Conservation (phyloP, 2,888 invertebrate species). For the Abrostola triplasia region DNA sequence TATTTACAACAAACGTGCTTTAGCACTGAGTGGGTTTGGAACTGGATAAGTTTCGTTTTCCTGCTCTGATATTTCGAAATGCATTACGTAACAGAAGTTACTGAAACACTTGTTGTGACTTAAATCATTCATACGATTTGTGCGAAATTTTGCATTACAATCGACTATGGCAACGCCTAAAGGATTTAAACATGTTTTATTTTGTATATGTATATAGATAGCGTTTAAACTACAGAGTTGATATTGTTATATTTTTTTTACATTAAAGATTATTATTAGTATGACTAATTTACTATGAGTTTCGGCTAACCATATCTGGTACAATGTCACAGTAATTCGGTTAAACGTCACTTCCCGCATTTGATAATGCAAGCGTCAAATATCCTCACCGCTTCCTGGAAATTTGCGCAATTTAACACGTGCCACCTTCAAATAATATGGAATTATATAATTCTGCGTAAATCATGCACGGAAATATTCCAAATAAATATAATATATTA, state of each 20-base stretch:
- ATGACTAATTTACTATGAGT: background rate
- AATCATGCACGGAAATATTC: constrained; percentile 13
- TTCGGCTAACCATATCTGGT: constrained; percentile 19
- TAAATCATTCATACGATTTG: constrained; percentile 7
- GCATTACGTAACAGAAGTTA: constrained; percentile 7
- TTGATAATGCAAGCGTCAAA: constrained; percentile 68
- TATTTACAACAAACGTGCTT: constrained; percentile 21
- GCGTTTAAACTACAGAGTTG: background rate
- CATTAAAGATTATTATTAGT: background rate
- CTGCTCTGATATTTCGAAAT: constrained; percentile 33
- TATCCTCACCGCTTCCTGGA: constrained; percentile 75
- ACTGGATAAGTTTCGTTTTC: constrained; percentile 46
- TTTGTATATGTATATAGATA: no score
- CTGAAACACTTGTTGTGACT: constrained; percentile 5
- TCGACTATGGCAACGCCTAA: background rate
- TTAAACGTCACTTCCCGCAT: constrained; percentile 71
- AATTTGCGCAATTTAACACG: constrained; percentile 71
- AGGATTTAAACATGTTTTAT: no score
- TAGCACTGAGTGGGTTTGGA: constrained; percentile 35
- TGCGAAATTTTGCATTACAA: background rate
- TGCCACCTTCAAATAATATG: constrained; percentile 55
- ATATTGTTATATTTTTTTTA: background rate
- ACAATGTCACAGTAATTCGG: constrained; percentile 40
- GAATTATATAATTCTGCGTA: constrained; percentile 39
- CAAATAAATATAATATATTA: constrained; percentile 4